phyloP scores from a whole-genome alignment of 2,113 vertebrate genomes.

The Polypterus bichir region DNA sequence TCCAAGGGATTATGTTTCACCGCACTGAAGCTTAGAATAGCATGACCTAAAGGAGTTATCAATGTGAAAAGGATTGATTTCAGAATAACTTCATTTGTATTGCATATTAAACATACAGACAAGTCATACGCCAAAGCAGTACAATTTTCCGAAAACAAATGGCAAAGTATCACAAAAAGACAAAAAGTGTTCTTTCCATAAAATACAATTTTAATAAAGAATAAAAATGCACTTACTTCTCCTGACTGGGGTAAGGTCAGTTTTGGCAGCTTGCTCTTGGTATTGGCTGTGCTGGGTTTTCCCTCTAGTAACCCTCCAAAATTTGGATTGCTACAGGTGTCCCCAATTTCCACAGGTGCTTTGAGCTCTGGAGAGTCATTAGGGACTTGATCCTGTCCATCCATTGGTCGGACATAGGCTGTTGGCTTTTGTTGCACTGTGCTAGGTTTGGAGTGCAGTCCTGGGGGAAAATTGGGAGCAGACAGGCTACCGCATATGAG shows the following conservation, averaged over 20 bases:
- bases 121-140: no score
- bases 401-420: constrained; percentile 84
- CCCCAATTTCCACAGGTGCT: constrained; percentile 67
- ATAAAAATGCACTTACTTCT: constrained; percentile 64
- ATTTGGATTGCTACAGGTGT: constrained; percentile 59
- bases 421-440: constrained; percentile 83
- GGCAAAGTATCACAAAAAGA: no score
- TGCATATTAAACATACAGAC: no score
- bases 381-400: constrained; percentile 80
- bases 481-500: constrained; percentile 66
- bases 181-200: background rate
- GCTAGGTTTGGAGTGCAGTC: constrained; percentile 69
- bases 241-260: constrained; percentile 72
- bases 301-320: constrained; percentile 65
- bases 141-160: no score
- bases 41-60: no score
- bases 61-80: no score
- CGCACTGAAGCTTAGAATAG: no score
- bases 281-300: constrained; percentile 55
- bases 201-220: background rate
- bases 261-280: constrained; percentile 87
- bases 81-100: no score
- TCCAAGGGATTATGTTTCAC: no score
- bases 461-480: constrained; percentile 69
- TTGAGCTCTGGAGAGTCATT: constrained; percentile 79